These are phyloP conservation scores for Hemibagrus guttatus DNA, from an alignment of 2,797 vertebrate species.

Conservation along the genomic window DNA sequence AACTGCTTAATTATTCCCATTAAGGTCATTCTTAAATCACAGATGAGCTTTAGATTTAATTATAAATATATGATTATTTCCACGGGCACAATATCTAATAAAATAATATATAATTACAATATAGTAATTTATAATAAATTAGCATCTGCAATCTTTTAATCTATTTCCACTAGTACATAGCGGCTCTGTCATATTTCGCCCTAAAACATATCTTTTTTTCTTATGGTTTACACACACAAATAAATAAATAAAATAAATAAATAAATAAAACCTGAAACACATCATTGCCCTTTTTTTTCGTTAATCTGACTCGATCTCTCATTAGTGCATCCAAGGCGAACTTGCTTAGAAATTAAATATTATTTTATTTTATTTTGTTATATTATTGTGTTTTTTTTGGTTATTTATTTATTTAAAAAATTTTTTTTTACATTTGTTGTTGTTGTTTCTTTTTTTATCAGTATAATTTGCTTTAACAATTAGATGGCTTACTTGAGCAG, in stretches of 20 bases:
- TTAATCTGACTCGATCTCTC: neutral
- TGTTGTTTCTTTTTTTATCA: neutral
- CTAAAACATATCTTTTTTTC: neutral
- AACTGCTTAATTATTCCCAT: neutral
- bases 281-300: neutral
- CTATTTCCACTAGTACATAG: neutral
- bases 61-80: neutral
- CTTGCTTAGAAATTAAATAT: neutral
- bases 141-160: neutral
- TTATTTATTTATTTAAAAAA: no score
- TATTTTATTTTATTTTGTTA: neutral
- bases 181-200: neutral
- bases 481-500: slow-evolving; percentile 3
- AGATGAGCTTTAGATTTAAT: neutral
- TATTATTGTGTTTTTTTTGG: neutral
- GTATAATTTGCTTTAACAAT: neutral
- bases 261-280: neutral
- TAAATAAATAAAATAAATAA: neutral
- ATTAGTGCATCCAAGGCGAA: neutral
- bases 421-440: neutral
- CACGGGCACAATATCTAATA: neutral
- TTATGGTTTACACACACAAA: neutral
- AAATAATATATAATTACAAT: neutral
- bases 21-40: neutral
- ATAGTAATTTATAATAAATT: neutral